Base-by-base conservation (phyloP, 2,888 invertebrate species). In the Drosophila atripex region DNA sequence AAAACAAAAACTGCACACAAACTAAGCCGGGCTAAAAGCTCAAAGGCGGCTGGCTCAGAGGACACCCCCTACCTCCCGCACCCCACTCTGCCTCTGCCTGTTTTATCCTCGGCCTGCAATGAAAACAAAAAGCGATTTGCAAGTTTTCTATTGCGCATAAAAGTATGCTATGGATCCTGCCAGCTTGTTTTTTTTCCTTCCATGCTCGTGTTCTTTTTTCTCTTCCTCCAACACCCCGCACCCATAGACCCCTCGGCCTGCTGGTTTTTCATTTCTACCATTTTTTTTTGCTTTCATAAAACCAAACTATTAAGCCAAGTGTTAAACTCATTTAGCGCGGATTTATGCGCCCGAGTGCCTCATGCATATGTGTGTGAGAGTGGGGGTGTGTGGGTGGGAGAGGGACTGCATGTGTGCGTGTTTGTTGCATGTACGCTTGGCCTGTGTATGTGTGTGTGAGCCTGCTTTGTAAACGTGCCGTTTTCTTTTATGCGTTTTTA, bases 261-360 rank as follows among this genome's bases (percentile, higher is more conserved):
- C 45, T 69, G 66, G 64, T 49, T 71, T 65, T 80, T 60, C 68
- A 61, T 78, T 63, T 47, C 39, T 49, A 35, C 35, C 35, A 55
- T 25, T 47, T 58, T 59, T 58, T 65, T 68, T 45, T 75, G 76
- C 86, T 80, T 86, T 86, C 84, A 86, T 84, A 86, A 85, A 87
- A 80, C 87, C 87, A 85, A 84, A 85, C 77, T 77, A 84, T 84
- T 84, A 87, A 84, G 85, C 83, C 83, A 84, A 84, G 83, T 84
- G 83, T 84, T 84, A 84, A 84, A 84, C 83, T 87, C 83, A 84
- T 84, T 84, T 87, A 84, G 86, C 87, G 83, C 87, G 87, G 83
- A 84, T 85, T 84, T 87, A 85, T 87, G 83, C 87, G 82, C 83
- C 83, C 79, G 87, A 86, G 86, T 82, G 82, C 78, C 65, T 58